Evolutionary conservation across 2,888 invertebrate species (phyloP).

Genomic region (Isoperla grammatica): DNA sequence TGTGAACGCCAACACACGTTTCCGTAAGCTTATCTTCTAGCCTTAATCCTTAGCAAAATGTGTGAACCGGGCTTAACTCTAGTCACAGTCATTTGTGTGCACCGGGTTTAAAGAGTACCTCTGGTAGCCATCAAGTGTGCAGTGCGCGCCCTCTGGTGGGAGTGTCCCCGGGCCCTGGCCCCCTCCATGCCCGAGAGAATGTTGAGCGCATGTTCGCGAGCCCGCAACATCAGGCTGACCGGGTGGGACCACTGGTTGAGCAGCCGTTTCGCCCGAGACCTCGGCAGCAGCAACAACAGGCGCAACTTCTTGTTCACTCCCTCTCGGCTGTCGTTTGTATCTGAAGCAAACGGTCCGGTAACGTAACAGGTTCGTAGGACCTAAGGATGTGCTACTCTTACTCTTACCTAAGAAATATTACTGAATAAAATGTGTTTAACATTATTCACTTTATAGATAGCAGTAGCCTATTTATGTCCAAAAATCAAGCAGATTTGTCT

Average conservation of each 20-base stretch:
- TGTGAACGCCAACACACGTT: too few relatives aligned
- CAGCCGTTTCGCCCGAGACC: conserved; percentile 70
- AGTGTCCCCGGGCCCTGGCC: conserved; percentile 38
- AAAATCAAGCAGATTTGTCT: too few relatives aligned
- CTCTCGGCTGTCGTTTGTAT: conserved; percentile 49
- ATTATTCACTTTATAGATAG: too few relatives aligned
- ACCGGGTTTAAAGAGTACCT: conserved; percentile 26
- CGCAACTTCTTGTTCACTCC: conserved; percentile 66
- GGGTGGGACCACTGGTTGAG: conserved; percentile 74
- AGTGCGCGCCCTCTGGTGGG: conserved; percentile 35
- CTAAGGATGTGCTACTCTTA: neutral
- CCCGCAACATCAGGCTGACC: conserved; percentile 68
- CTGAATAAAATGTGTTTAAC: too few relatives aligned
- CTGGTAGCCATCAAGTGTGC: conserved; percentile 33
- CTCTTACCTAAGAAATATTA: too few relatives aligned
- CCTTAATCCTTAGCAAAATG: too few relatives aligned
- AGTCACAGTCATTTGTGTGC: too few relatives aligned
- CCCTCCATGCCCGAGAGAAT: conserved; percentile 67
- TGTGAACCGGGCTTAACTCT: too few relatives aligned
- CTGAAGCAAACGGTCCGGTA: conserved; percentile 40
- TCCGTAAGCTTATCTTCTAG: too few relatives aligned
- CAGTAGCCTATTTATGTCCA: too few relatives aligned
- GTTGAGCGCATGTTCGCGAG: conserved; percentile 74
- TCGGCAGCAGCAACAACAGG: conserved; percentile 65
- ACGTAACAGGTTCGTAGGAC: neutral